Conservation (phyloP, 1,140 invertebrate species). For the Polypedilum pembai region DNA sequence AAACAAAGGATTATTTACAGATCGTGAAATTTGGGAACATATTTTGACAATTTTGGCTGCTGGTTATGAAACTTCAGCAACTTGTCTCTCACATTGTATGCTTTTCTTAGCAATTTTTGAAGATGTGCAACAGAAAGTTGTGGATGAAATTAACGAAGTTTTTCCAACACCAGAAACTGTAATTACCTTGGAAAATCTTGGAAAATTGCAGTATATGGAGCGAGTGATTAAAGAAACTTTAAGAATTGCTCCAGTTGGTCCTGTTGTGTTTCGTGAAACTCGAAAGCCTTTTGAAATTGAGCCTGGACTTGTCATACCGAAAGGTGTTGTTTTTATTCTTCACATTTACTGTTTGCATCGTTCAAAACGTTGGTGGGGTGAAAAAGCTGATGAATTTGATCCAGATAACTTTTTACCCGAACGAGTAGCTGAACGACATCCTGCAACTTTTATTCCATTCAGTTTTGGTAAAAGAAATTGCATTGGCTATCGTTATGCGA, state of each 20-base stretch:
- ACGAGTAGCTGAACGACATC: slow-evolving; percentile 42
- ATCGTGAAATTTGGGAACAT: slow-evolving; percentile 1
- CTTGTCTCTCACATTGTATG: neutral
- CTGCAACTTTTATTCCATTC: slow-evolving; percentile 51
- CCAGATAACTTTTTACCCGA: slow-evolving; percentile 50
- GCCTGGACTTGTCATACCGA: slow-evolving; percentile 15
- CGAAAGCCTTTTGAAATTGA: slow-evolving; percentile 25
- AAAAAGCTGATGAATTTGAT: neutral
- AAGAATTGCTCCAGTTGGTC: slow-evolving; percentile 50
- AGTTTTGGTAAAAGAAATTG: slow-evolving; percentile 43
- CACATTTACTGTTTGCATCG: slow-evolving; percentile 18
- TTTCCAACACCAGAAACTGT: neutral
- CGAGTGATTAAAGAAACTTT: slow-evolving; percentile 53
- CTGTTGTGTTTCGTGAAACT: slow-evolving; percentile 43
- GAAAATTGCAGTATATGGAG: slow-evolving; percentile 48
- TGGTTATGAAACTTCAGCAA: slow-evolving; percentile 23
- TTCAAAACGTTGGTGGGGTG: slow-evolving; percentile 6
- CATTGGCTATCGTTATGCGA: neutral
- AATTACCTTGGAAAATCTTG: neutral
- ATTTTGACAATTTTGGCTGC: slow-evolving; percentile 20
- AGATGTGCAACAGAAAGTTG: neutral
- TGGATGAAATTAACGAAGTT: slow-evolving; percentile 1
- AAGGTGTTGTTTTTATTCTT: slow-evolving; percentile 23
- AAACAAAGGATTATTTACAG: neutral
- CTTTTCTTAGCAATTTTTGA: slow-evolving; percentile 8